phyloP scores from a whole-genome alignment of 2,797 vertebrate species.

The Remorina albescens region DNA sequence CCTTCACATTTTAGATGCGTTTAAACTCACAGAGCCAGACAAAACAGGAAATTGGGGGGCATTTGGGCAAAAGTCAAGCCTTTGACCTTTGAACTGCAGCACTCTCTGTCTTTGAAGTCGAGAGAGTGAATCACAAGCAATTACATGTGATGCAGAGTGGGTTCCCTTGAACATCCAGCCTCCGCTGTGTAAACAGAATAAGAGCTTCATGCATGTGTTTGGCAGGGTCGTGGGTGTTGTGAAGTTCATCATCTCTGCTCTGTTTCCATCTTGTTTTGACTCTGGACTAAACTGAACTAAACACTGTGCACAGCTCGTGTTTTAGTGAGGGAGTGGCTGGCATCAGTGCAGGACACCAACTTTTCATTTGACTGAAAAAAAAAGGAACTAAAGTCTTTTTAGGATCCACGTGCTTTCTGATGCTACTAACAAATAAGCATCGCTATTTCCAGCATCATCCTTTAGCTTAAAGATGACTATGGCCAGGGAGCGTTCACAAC shows the following conservation, averaged over 20 bases:
- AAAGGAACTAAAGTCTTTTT: neutral
- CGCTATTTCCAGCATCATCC: constrained; percentile 41
- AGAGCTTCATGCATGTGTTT: constrained; percentile 60
- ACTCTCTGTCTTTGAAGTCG: constrained; percentile 81
- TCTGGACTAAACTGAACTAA: constrained; percentile 54
- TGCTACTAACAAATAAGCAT: constrained; percentile 16
- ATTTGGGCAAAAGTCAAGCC: constrained; percentile 78
- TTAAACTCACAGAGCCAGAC: constrained; percentile 68
- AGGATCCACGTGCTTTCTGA: neutral
- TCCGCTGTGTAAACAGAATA: constrained; percentile 79
- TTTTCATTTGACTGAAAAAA: constrained; percentile 8
- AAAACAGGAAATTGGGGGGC: constrained; percentile 85
- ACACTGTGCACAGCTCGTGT: constrained; percentile 28
- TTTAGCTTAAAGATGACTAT: constrained; percentile 31
- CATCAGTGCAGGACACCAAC: neutral
- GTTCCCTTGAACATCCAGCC: constrained; percentile 75
- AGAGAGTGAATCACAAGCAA: constrained; percentile 82
- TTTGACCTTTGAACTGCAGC: constrained; percentile 82
- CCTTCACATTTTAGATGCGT: constrained; percentile 60
- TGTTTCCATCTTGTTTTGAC: constrained; percentile 59
- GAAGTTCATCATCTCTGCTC: constrained; percentile 61
- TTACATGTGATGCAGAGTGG: constrained; percentile 79
- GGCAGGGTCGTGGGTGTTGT: constrained; percentile 64
- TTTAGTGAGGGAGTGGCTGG: constrained; percentile 13
- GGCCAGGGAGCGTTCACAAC: constrained; percentile 24